Evolutionary conservation across 2,888 invertebrate genomes (phyloP), one percentile per base, ranked within the genome.

Genomic region (Meliscaeva auricollis): DNA sequence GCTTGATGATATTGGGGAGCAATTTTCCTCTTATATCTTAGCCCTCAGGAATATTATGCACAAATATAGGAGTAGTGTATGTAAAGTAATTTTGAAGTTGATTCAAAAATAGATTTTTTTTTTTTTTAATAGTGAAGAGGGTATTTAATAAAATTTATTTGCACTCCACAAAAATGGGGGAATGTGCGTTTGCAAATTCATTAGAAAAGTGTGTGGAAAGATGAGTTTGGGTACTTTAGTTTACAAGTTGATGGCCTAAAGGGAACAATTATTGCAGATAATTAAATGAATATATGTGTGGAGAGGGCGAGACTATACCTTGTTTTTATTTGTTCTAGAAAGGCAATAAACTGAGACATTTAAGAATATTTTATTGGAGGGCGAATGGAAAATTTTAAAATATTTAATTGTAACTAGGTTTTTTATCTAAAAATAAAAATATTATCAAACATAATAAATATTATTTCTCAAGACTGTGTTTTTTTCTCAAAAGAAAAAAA

Each of bases 191-290:
- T 32, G 35, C 32, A 20, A 64, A 46, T 64, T 66, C 17, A 66
- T 66, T 66, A 44, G 64, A 35, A 66, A 38, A 50, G 44, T 44
- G 64, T 50, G 66, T 50, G 35, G 66, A 66, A 50, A 66, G 66
- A 66, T 66, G 9, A 8, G 66, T 35, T 66, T 50, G 20, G 66
- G 50, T 66, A 50, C 35, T 66, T 66, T 9, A 35, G 38, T 66
- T 9, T 6, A 3, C 2, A 20, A 50, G 35, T 35, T 35, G 15
- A 20, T 38, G 56, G 46, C 46, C 46, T 35, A 7, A 46, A 11
- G 44, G 46, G 15, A 64, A 30, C 64, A 64, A 64, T 64, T 64
- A 64, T 46, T 32, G 1, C 17, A 30, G 46, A 64, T 64, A 46
- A 46, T 64, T 64, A 32, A 64, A 20, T 64, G 7, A 17, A 64